Conservation (phyloP, 2,888 invertebrate genomes). For the Operophtera brumata region DNA sequence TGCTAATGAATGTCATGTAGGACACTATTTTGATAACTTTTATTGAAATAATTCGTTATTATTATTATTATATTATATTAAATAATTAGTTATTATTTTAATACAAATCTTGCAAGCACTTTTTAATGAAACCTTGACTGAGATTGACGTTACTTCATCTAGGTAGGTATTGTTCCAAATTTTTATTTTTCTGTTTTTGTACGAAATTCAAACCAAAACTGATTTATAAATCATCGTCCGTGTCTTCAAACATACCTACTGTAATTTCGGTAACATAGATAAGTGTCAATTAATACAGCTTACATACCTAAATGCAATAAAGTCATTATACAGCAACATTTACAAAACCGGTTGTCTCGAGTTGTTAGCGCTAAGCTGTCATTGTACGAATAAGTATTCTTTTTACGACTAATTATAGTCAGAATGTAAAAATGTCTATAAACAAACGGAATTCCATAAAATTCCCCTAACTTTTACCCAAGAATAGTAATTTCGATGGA, state of each 20-base stretch:
- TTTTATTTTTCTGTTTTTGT: not conserved
- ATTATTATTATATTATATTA: too few species aligned
- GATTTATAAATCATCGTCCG: slow-evolving; percentile 6
- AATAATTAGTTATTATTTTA: not conserved
- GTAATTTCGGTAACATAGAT: not conserved
- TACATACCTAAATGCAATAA: not conserved
- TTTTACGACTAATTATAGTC: slow-evolving; percentile 15
- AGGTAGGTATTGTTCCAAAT: slow-evolving; percentile 12
- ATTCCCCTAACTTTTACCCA: not conserved
- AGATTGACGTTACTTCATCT: slow-evolving; percentile 11
- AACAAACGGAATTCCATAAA: slow-evolving; percentile 15
- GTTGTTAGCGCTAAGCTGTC: not conserved
- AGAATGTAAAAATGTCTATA: slow-evolving; percentile 8
- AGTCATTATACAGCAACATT: slow-evolving; percentile 20
- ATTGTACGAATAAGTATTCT: slow-evolving; percentile 3
- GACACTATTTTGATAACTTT: not conserved
- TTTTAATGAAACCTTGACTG: slow-evolving; percentile 6
- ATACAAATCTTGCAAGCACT: not conserved
- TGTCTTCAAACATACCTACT: not conserved
- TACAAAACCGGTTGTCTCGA: slow-evolving; percentile 19
- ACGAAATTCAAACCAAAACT: slow-evolving; percentile 15
- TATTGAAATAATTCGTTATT: not conserved
- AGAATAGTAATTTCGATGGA: slow-evolving; percentile 1
- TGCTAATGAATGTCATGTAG: slow-evolving; percentile 28
- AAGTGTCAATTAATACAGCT: not conserved